These are phyloP conservation scores for Chrysolophus pictus DNA, from an alignment of 2,797 vertebrate species.

Conservation along the genomic window DNA sequence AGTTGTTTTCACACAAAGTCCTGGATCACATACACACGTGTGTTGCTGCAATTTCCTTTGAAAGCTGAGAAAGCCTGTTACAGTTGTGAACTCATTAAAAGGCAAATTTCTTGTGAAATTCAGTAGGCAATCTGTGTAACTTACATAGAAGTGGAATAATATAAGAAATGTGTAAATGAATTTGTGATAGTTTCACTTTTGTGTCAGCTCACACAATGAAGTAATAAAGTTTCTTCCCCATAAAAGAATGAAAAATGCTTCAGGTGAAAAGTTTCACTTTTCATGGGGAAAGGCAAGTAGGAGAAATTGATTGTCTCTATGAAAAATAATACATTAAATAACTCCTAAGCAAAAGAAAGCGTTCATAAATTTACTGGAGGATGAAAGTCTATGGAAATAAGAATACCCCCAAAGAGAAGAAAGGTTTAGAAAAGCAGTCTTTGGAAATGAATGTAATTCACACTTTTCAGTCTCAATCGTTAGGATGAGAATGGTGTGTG, in stretches of 20 bases:
- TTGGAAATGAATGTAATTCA: background rate
- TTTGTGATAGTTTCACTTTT: background rate
- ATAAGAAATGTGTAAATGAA: background rate
- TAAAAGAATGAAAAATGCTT: background rate
- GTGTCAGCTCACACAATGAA: background rate
- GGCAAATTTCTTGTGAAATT: conserved; percentile 11
- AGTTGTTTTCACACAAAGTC: conserved; percentile 37
- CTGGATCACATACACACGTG: conserved; percentile 23
- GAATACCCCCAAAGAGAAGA: background rate
- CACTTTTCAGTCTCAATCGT: background rate
- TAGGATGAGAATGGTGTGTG: background rate
- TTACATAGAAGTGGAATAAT: background rate
- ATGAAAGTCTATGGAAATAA: background rate
- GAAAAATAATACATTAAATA: background rate
- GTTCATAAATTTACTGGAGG: background rate
- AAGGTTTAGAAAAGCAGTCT: background rate
- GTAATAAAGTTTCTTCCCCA: background rate
- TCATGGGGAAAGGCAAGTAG: background rate
- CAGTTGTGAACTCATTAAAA: background rate
- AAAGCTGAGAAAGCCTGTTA: background rate
- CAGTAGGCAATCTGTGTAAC: background rate
- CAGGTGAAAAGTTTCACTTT: background rate
- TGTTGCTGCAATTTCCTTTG: conserved; percentile 52
- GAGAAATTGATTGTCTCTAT: background rate
- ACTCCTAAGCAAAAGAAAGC: background rate